Evolutionary conservation across 2,113 vertebrate genomes (phyloP), one percentile per base, ranked within the genome.

Genomic region (Pheucticus melanocephalus): DNA sequence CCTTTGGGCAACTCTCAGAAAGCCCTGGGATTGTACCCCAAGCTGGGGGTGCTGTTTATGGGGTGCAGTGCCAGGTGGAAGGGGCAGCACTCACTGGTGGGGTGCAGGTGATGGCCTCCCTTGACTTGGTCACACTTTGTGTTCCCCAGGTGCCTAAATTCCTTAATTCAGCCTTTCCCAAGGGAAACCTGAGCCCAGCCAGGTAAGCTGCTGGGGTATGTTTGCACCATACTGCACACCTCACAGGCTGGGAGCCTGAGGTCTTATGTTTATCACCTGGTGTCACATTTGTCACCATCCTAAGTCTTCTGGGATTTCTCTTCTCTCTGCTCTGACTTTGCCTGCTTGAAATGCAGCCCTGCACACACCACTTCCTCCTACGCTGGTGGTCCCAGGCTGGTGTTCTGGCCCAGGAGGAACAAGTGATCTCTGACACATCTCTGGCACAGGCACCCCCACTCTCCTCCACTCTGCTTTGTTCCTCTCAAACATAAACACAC

Each of bases 331-430:
- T 45, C 7, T 60, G 7, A 21, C 44, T 92, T 44, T 50, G 37
- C 40, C 21, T 51, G n/a, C 40, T 82, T 57, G 50, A 56, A 65
- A n/a, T 1, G 0, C 9, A 0, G 47, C 85, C 71, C 71, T 2
- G 1, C 47, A 18, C 47, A 23, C 17, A 5, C 50, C 0, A 1
- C 76, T 86, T 91, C 75, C 77, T 90, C 86, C 96, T 95, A 86
- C 54, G 84, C 97, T 56, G 98, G 98, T 99, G 98, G 98, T 98
- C 98, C 97, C 25, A 10, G 63, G 48, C 95, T 95, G 95, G 93
- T 95, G 97, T 97, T 94, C 90, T 64, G 94, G 92, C 90, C 95
- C 86, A 82, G 75, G 96, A 97, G 98, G 98, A 98, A 96, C 96
- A 92, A 84, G 71, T 94, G 98, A 98, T 98, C 98, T 96, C 24